A percentile compares a stretch with the other conserved stretches of the same genome.
Conservation (phyloP, 2,888 invertebrate genomes). For the Silvanus unidentatus region DNA sequence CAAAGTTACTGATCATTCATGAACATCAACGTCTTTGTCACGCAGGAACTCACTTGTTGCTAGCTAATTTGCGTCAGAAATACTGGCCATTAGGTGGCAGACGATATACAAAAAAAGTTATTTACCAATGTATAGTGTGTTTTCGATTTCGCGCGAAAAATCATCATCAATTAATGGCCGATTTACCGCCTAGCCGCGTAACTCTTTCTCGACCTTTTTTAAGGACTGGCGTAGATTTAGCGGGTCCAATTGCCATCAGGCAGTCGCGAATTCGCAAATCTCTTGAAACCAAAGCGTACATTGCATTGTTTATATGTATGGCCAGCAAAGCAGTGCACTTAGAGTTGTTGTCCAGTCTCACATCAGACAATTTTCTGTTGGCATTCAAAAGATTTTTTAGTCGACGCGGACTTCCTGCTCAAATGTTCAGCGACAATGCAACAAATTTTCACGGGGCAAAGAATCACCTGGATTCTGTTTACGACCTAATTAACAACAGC, state of each 20-base stretch:
- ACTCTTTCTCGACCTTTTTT: constrained; percentile 7
- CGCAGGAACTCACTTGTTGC: constrained; percentile 17
- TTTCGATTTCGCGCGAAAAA: constrained; percentile 10
- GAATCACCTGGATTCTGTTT: too few species aligned
- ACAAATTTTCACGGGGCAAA: constrained; percentile 17
- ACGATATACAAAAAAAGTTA: constrained; percentile 5
- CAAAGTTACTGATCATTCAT: constrained; percentile 12
- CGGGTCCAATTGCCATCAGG: constrained; percentile 12
- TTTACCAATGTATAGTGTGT: constrained; percentile 9
- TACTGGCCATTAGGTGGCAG: constrained; percentile 23
- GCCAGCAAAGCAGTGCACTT: constrained; percentile 14
- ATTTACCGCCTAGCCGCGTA: constrained; percentile 12
- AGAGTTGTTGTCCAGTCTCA: constrained; percentile 11
- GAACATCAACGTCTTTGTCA: constrained; percentile 15
- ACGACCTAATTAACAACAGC: neutral
- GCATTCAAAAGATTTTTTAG: constrained; percentile 15
- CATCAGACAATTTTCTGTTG: constrained; percentile 8
- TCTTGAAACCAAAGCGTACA: constrained; percentile 10
- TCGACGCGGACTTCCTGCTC: constrained; percentile 9
- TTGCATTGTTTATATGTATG: constrained; percentile 14
- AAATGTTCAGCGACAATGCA: constrained; percentile 11
- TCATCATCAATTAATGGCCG: constrained; percentile 6
- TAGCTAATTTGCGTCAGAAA: constrained; percentile 14
- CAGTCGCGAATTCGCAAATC: constrained; percentile 7
- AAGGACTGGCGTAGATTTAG: constrained; percentile 13